Evolutionary conservation across 1,140 invertebrate species (phyloP).

Genomic region (Lethrus apterus): DNA sequence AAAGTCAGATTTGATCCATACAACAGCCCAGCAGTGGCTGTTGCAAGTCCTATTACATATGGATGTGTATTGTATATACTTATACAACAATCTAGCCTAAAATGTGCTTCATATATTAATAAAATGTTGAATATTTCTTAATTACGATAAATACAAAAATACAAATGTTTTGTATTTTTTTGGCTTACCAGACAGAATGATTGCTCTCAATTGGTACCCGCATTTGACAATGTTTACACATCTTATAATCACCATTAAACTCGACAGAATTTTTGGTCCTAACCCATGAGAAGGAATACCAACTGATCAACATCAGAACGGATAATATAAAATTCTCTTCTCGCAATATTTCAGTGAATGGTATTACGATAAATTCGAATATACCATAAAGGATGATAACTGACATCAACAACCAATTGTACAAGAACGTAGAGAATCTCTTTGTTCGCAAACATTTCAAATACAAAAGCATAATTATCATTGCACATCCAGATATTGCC

Average conservation of each 20-base stretch:
- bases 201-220: slow-evolving; percentile 42
- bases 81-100: slow-evolving; percentile 66
- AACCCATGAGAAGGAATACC: slow-evolving; percentile 2
- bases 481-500: slow-evolving; percentile 51
- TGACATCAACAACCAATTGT: slow-evolving; percentile 59
- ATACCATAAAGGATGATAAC: slow-evolving; percentile 53
- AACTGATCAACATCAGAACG: slow-evolving; percentile 45
- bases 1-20: slow-evolving; percentile 63
- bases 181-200: slow-evolving; percentile 46
- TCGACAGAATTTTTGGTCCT: slow-evolving; percentile 15
- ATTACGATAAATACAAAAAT: no score
- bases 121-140: no score
- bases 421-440: slow-evolving; percentile 53
- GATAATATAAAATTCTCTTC: slow-evolving; percentile 60
- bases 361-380: slow-evolving; percentile 57
- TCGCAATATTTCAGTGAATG: slow-evolving; percentile 56
- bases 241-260: slow-evolving; percentile 1
- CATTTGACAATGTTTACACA: slow-evolving; percentile 40
- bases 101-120: slow-evolving; percentile 25
- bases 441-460: slow-evolving; percentile 50
- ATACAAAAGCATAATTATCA: slow-evolving; percentile 53
- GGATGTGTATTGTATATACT: slow-evolving; percentile 55
- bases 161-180: no score
- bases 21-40: slow-evolving; percentile 51
- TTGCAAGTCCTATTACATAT: slow-evolving; percentile 53